Percentiles rank a stretch among this genome's conserved stretches.
Evolutionary conservation across 1,140 invertebrate genomes (phyloP).

Genomic region (Triops longicaudatus): DNA sequence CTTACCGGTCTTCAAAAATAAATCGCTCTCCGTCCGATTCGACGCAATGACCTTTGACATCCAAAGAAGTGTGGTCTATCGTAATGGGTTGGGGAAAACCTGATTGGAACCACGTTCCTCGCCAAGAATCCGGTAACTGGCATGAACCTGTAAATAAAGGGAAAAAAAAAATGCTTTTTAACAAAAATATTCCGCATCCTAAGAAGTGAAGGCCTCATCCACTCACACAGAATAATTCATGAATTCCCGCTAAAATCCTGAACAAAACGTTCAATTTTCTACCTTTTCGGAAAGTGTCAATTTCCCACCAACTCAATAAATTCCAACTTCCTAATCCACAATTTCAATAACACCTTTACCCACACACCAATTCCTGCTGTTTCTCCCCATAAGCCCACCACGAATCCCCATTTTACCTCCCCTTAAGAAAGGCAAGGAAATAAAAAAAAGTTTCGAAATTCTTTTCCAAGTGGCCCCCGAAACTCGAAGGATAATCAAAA

Average conservation of each 20-base stretch:
- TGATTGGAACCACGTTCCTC: slow-evolving; percentile 75
- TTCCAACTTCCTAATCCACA: too few species aligned
- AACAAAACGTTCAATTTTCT: too few species aligned
- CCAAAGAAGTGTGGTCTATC: slow-evolving; percentile 64
- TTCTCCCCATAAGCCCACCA: too few species aligned
- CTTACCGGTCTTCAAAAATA: slow-evolving; percentile 67
- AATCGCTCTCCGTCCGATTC: slow-evolving; percentile 74
- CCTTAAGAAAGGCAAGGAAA: too few species aligned
- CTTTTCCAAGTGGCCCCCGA: neutral
- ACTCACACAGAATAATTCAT: too few species aligned
- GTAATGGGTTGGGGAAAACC: slow-evolving; percentile 67
- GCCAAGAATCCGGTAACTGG: slow-evolving; percentile 65
- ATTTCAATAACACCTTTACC: too few species aligned
- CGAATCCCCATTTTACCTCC: too few species aligned
- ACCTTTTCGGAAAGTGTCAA: too few species aligned
- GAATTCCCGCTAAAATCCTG: too few species aligned
- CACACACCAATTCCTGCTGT: too few species aligned
- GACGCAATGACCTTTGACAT: slow-evolving; percentile 67
- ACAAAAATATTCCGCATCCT: neutral
- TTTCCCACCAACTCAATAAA: too few species aligned
- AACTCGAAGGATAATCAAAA: neutral
- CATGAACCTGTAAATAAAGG: slow-evolving; percentile 40
- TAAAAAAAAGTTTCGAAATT: neutral
- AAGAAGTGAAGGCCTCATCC: neutral
- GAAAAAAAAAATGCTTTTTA: slow-evolving; percentile 24